These are phyloP conservation scores for Scaptomyza flava DNA, from an alignment of 2,888 invertebrate species.

Conservation along the genomic window DNA sequence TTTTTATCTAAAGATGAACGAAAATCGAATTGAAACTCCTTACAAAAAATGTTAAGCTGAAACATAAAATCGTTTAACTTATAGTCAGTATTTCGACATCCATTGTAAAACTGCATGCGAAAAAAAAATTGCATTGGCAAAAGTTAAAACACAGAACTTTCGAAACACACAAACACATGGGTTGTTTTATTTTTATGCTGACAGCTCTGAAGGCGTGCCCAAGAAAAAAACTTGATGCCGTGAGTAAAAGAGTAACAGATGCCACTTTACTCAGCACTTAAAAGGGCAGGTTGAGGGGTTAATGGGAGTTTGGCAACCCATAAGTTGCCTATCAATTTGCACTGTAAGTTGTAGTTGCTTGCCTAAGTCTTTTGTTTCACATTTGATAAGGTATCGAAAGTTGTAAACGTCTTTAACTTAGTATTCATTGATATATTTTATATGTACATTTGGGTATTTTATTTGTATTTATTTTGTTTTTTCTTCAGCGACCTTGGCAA, in stretches of 20 bases:
- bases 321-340: constrained; percentile 26
- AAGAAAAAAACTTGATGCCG: constrained; percentile 7
- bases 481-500: constrained; percentile 58
- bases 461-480: constrained; percentile 10
- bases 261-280: neutral
- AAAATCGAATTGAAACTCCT: neutral
- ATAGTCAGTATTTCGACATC: constrained; percentile 15
- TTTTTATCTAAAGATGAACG: neutral
- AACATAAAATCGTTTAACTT: neutral
- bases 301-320: constrained; percentile 1
- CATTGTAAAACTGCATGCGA: constrained; percentile 13
- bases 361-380: constrained; percentile 60
- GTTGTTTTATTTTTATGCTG: neutral
- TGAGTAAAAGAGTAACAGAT: constrained; percentile 33
- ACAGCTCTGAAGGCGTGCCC: neutral
- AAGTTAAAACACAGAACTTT: constrained; percentile 35
- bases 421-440: constrained; percentile 22
- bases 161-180: constrained; percentile 21
- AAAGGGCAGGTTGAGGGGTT: too few species aligned
- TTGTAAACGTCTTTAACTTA: constrained; percentile 1
- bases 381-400: constrained; percentile 25
- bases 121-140: constrained; percentile 20
- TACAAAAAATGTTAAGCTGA: neutral
- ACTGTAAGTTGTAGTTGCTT: constrained; percentile 41
- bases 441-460: constrained; percentile 29